Evolutionary conservation across 2,888 invertebrate genomes (phyloP), one percentile per base, ranked within the genome.

Genomic region (Thera obeliscata): DNA sequence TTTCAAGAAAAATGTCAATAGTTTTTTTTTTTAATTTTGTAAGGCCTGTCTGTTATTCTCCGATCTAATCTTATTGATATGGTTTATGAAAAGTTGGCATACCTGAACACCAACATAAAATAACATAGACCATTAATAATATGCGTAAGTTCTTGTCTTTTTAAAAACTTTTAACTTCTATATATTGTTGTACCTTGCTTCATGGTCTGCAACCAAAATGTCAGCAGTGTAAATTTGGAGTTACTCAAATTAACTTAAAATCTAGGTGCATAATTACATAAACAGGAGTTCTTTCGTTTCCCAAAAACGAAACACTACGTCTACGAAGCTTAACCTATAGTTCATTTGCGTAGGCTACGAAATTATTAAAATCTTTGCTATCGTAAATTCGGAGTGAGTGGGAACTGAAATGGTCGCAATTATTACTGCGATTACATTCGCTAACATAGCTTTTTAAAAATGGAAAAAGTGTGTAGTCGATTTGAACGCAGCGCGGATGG

Each of bases 401-500:
- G 50, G 8, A 22, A 66, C 64, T 61, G 67, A 61, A 70, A 70
- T 60, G 56, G 61, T 60, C 12, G 52, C 61, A 67, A 74, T 74
- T 74, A 74, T 74, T 61, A 66, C 69, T 43, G 55, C 61, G 61
- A 72, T 71, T 72, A 74, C 70, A 70, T 69, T 67, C 68, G 61
- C 64, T 12, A 61, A 64, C 66, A 62, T 68, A 69, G 70, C 72
- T 67, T 67, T 72, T 72, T 70, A 67, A 72, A 76, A 74, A 75
- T 68, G 70, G 67, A 69, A 76, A 75, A 76, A 74, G 66, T 75
- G 75, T 73, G 75, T 73, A 70, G 67, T 72, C 74, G 70, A 74
- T 82, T 79, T 74, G 74, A 70, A 77, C 64, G 71, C 67, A 56
- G 70, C 38, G 74, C 56, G 71, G 71, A 72, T 72, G 72, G 78